Conservation (phyloP, 2,113 vertebrate species). For the Phylloscopus trochilus region DNA sequence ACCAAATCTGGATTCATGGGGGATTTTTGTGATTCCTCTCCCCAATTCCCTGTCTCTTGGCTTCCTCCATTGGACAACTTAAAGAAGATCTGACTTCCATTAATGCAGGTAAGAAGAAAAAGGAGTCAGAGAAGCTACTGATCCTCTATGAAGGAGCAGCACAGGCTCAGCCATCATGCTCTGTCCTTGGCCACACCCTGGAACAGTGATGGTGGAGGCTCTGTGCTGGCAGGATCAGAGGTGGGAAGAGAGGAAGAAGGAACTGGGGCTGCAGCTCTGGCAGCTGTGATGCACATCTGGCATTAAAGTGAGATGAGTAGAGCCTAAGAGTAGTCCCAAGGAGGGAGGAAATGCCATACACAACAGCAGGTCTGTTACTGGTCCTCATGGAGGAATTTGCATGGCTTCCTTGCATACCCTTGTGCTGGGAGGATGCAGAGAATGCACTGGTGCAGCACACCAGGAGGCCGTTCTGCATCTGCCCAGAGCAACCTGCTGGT, state of each 20-base stretch:
- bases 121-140: neutral
- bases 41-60: neutral
- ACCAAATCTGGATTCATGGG: neutral
- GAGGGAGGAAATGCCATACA: accelerated
- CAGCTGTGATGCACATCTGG: neutral
- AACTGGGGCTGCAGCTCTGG: neutral
- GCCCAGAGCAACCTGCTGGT: neutral
- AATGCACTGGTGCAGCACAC: neutral
- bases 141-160: neutral
- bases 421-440: neutral
- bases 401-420: neutral
- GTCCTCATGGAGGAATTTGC: neutral
- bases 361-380: neutral
- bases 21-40: neutral
- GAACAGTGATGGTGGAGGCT: accelerated
- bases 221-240: neutral
- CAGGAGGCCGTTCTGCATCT: neutral
- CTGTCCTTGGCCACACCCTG: neutral
- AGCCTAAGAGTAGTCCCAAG: neutral
- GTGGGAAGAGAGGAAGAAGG: neutral
- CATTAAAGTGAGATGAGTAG: neutral
- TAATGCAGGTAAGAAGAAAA: neutral
- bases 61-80: neutral
- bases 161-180: accelerated
- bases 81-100: neutral